Evolutionary conservation across 2,113 vertebrate genomes (phyloP).

Genomic region (Vanacampus margaritifer): DNA sequence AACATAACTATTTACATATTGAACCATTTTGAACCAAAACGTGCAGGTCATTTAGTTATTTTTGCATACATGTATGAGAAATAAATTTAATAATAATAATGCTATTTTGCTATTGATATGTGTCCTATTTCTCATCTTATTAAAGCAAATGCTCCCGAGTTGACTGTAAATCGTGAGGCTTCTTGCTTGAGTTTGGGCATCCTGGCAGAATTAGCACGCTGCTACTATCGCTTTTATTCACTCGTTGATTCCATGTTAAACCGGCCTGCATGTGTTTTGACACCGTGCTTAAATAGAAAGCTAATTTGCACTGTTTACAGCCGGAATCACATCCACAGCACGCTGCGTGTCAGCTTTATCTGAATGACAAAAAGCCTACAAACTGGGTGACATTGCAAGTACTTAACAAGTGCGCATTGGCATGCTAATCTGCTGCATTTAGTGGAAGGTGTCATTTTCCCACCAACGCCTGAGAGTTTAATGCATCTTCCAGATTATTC

Average conservation of each 20-base stretch:
- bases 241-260: conserved; percentile 13
- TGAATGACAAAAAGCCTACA: conserved; percentile 74
- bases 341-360: conserved; percentile 38
- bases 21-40: not conserved
- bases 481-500: conserved; percentile 5
- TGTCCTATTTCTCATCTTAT: not conserved
- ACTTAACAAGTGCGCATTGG: conserved; percentile 69
- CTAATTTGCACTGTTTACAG: conserved; percentile 56
- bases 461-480: conserved; percentile 41
- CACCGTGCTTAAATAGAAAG: conserved; percentile 28
- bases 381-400: conserved; percentile 69
- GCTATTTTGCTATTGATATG: not conserved
- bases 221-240: conserved; percentile 17
- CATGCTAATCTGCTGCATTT: conserved; percentile 73
- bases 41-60: not conserved
- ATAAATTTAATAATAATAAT: not conserved
- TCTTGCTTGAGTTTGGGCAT: not conserved
- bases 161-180: not conserved
- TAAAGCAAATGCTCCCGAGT: not conserved
- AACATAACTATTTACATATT: conserved; percentile 6
- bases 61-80: not conserved
- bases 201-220: not conserved
- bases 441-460: conserved; percentile 70
- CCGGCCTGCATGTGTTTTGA: conserved; percentile 29
- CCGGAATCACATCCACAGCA: conserved; percentile 23